phyloP scores from a whole-genome alignment of 2,888 invertebrate genomes.

The Cephus spinipes region DNA sequence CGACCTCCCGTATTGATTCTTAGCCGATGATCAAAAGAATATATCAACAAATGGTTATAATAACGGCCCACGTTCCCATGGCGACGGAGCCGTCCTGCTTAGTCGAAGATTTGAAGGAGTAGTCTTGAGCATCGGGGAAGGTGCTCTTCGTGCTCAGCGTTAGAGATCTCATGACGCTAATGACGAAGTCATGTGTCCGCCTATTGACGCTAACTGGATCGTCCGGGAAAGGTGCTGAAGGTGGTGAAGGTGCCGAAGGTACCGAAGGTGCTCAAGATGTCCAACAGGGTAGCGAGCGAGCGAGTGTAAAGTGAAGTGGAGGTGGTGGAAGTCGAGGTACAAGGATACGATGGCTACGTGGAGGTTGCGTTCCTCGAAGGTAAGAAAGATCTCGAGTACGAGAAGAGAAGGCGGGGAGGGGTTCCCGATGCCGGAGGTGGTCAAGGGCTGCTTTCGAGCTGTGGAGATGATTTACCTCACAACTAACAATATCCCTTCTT shows the following conservation, averaged over 20 bases:
- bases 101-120: not conserved
- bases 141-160: slow-evolving; percentile 29
- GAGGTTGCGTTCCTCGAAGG: slow-evolving; percentile 30
- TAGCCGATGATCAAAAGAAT: not conserved
- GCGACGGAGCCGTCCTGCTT: not conserved
- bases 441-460: slow-evolving; percentile 51
- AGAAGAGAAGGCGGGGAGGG: slow-evolving; percentile 31
- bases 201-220: slow-evolving; percentile 55
- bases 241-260: slow-evolving; percentile 26
- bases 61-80: not conserved
- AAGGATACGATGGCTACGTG: slow-evolving; percentile 12
- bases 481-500: slow-evolving; percentile 63
- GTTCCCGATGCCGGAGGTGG: slow-evolving; percentile 20
- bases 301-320: slow-evolving; percentile 1
- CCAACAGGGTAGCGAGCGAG: slow-evolving; percentile 7
- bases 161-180: slow-evolving; percentile 56
- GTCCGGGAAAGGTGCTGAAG: slow-evolving; percentile 29
- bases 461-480: slow-evolving; percentile 63
- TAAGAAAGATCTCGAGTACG: slow-evolving; percentile 50
- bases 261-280: not conserved
- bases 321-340: slow-evolving; percentile 12
- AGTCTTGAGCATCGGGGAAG: not conserved
- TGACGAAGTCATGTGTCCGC: slow-evolving; percentile 54
- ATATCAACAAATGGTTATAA: not conserved
- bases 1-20: not conserved